phyloP scores from a whole-genome alignment of 2,113 vertebrate species.

The Misgurnus mizolepis region DNA sequence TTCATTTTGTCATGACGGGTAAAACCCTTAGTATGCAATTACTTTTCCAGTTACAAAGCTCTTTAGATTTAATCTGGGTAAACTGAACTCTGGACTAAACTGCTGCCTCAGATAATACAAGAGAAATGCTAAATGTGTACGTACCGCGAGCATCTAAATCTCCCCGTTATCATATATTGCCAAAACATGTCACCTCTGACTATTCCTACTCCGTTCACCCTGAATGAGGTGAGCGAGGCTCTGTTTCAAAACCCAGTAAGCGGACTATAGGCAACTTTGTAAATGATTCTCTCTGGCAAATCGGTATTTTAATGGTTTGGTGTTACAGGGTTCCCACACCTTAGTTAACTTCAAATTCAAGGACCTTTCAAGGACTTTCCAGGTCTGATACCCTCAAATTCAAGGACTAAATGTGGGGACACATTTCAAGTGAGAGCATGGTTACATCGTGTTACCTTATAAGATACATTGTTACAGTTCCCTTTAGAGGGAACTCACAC shows the following conservation, averaged over 20 bases:
- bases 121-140: constrained; percentile 35
- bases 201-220: not conserved
- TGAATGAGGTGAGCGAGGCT: constrained; percentile 43
- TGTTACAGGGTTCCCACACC: too few relatives aligned
- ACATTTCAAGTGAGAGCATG: too few relatives aligned
- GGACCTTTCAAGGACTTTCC: too few relatives aligned
- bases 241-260: not conserved
- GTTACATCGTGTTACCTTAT: too few relatives aligned
- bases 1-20: constrained; percentile 77
- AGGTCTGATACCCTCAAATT: too few relatives aligned
- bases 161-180: not conserved
- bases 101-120: constrained; percentile 56
- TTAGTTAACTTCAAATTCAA: too few relatives aligned
- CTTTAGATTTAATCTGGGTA: constrained; percentile 70
- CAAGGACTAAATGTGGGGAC: too few relatives aligned
- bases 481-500: too few relatives aligned
- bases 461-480: too few relatives aligned
- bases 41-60: constrained; percentile 73
- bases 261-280: not conserved
- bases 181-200: not conserved
- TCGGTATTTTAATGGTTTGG: too few relatives aligned
- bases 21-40: constrained; percentile 76
- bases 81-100: constrained; percentile 64
- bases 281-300: not conserved
- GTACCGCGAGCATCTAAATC: not conserved